These are phyloP conservation scores for Psittacula echo DNA, from an alignment of 2,797 vertebrate species.

Conservation along the genomic window DNA sequence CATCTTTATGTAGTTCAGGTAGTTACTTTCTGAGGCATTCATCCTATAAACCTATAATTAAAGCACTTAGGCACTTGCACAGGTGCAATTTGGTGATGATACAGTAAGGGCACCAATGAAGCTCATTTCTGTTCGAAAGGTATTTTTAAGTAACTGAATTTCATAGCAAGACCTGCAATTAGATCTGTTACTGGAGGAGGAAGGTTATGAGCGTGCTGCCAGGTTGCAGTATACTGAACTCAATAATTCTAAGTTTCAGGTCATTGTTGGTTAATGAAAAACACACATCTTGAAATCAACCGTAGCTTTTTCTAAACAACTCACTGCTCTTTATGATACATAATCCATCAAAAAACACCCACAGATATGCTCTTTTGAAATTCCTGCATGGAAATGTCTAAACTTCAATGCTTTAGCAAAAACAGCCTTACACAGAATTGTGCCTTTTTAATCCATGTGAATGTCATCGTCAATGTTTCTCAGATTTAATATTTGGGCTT, in stretches of 20 bases:
- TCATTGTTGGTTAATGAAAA: slow-evolving; percentile 59
- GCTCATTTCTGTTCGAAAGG: neutral
- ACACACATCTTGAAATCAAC: neutral
- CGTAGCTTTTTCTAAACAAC: neutral
- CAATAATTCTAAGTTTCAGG: slow-evolving; percentile 35
- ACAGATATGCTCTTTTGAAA: neutral
- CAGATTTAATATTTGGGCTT: neutral
- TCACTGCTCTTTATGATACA: neutral
- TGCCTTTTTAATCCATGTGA: neutral
- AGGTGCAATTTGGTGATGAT: neutral
- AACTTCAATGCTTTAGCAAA: neutral
- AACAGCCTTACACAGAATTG: neutral
- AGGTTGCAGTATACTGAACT: slow-evolving; percentile 39
- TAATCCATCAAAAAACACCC: neutral
- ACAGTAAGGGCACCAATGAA: neutral
- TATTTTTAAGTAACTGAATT: slow-evolving; percentile 8
- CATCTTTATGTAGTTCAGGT: neutral
- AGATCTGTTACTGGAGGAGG: neutral
- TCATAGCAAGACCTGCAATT: neutral
- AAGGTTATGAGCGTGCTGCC: slow-evolving; percentile 1
- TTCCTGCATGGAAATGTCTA: neutral
- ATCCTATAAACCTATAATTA: slow-evolving; percentile 21
- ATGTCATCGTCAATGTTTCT: neutral
- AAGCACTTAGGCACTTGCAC: neutral
- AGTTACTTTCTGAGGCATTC: neutral